phyloP scores from a whole-genome alignment of 2,797 vertebrate genomes.

The Hemitrygon akajei region DNA sequence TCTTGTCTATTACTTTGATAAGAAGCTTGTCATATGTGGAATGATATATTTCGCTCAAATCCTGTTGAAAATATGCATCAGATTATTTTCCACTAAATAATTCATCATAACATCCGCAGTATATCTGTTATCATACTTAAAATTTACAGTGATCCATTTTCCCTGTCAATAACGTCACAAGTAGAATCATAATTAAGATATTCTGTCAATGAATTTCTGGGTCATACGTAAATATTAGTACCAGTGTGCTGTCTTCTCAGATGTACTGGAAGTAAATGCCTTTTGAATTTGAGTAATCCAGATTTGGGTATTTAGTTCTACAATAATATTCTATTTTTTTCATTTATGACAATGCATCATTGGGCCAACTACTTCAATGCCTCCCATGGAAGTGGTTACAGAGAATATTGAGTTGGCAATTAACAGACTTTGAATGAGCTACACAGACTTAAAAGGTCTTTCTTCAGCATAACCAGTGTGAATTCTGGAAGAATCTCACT shows the following conservation, averaged over 20 bases:
- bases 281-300: slow-evolving; percentile 2
- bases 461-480: too few species aligned
- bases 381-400: neutral
- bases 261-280: neutral
- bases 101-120: neutral
- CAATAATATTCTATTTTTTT: neutral
- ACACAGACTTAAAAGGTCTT: too few species aligned
- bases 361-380: neutral
- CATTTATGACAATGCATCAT: neutral
- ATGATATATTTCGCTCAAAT: neutral
- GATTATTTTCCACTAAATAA: neutral
- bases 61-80: neutral
- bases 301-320: neutral
- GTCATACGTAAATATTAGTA: neutral
- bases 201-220: neutral
- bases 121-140: neutral
- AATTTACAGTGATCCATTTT: neutral
- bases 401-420: too few species aligned
- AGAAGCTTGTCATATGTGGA: neutral
- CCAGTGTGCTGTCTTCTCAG: neutral
- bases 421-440: too few species aligned
- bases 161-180: neutral
- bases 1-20: neutral
- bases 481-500: too few species aligned
- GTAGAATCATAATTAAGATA: neutral